Evolutionary conservation across 2,113 vertebrate genomes (phyloP).

Genomic region (Rhabdornis inornatus): DNA sequence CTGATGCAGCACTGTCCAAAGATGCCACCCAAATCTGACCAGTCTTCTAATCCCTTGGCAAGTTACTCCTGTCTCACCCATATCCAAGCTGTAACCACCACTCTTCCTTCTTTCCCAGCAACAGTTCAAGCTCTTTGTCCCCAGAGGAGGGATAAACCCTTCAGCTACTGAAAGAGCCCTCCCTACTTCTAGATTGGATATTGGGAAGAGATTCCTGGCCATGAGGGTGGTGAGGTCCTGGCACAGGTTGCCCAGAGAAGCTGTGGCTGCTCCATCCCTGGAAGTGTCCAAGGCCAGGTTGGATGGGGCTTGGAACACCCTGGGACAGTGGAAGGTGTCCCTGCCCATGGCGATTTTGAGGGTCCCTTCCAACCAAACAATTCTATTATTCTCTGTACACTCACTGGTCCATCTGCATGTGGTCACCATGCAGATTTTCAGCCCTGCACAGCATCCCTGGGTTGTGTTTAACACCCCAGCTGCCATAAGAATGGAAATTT

Average conservation of each 20-base stretch:
- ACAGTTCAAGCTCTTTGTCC: too few species aligned
- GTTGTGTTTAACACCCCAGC: background rate
- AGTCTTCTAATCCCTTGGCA: fast-evolving
- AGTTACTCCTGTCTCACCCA: background rate
- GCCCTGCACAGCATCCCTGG: background rate
- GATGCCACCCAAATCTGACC: background rate
- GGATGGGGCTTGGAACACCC: fast-evolving
- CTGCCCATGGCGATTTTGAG: background rate
- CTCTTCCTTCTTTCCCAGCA: too few species aligned
- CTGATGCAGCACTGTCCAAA: background rate
- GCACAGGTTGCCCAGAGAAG: background rate
- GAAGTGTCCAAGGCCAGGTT: background rate
- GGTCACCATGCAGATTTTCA: background rate
- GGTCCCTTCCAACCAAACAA: background rate
- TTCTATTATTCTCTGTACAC: background rate
- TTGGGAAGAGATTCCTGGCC: background rate
- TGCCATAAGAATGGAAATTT: background rate
- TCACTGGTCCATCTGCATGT: fast-evolving
- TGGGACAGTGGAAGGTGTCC: background rate
- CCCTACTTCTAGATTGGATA: background rate
- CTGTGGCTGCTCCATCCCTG: background rate
- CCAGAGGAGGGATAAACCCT: too few species aligned
- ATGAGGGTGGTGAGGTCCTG: fast-evolving
- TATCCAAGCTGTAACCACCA: background rate
- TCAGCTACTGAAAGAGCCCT: too few species aligned